Evolutionary conservation across 2,113 vertebrate species (phyloP).

Genomic region (Hystrix brachyura): DNA sequence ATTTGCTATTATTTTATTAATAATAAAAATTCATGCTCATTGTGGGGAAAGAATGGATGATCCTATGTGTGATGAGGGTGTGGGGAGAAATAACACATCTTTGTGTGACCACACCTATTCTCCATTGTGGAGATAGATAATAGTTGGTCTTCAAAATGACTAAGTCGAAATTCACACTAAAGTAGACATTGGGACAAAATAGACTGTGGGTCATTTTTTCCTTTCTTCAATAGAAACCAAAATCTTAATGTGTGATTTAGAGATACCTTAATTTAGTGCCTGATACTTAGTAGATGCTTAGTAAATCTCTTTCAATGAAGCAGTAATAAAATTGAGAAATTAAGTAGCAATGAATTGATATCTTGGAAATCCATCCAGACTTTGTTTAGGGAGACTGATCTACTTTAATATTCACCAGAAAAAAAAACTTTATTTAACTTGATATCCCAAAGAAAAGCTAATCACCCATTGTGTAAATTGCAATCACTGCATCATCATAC

Average conservation of each 20-base stretch:
- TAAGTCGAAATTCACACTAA: constrained; percentile 29
- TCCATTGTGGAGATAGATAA: not conserved
- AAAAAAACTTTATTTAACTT: constrained; percentile 47
- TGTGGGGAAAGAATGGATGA: not conserved
- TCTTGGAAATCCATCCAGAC: constrained; percentile 4
- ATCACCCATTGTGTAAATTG: not conserved
- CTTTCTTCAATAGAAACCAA: not conserved
- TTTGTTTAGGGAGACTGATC: constrained; percentile 36
- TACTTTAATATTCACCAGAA: constrained; percentile 6
- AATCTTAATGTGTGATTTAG: not conserved
- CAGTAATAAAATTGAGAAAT: not conserved
- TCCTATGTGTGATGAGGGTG: not conserved
- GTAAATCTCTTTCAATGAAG: constrained; percentile 3
- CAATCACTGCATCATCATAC: not conserved
- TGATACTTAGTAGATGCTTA: not conserved
- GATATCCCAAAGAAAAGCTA: constrained; percentile 37
- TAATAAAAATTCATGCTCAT: not conserved
- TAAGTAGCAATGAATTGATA: not conserved
- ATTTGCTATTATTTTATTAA: not conserved
- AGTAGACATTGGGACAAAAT: not conserved
- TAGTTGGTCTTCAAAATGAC: not conserved
- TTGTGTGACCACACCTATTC: not conserved
- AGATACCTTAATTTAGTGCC: not conserved
- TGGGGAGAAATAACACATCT: not conserved
- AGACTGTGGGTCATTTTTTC: not conserved